Conservation (phyloP, 2,113 vertebrate genomes). For the Corvus hawaiiensis region DNA sequence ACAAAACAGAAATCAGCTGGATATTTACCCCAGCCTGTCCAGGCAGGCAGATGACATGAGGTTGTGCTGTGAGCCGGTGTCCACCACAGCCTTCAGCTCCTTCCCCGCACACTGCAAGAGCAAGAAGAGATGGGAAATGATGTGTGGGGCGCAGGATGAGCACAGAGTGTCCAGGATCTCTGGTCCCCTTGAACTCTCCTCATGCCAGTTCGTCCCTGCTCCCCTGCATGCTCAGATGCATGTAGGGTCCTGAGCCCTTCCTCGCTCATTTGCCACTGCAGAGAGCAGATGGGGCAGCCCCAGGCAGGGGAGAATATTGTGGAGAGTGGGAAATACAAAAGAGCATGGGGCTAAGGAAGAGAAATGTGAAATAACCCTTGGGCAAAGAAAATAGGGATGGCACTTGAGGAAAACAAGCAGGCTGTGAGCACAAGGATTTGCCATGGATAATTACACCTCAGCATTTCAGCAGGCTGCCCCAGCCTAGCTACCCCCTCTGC, state of each 20-base stretch:
- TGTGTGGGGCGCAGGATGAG: neutral
- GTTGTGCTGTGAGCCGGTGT: conserved; percentile 83
- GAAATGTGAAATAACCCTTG: neutral
- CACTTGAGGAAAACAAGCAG: neutral
- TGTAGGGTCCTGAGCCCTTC: neutral
- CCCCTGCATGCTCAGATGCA: fast-evolving
- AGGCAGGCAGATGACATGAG: conserved; percentile 81
- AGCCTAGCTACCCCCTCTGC: neutral
- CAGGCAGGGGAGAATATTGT: neutral
- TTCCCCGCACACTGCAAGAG: conserved; percentile 80
- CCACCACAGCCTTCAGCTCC: conserved; percentile 78
- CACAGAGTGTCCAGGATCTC: neutral
- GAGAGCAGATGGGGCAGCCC: neutral
- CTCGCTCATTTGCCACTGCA: neutral
- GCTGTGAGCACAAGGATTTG: neutral
- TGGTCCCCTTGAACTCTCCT: neutral
- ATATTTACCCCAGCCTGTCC: conserved; percentile 80
- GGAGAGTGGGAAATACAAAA: neutral
- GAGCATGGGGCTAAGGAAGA: neutral
- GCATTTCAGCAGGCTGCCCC: neutral
- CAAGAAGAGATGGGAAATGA: neutral
- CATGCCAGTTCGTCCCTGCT: fast-evolving
- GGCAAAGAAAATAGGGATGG: neutral
- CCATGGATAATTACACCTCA: neutral
- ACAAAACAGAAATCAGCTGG: neutral